Evolutionary conservation across 1,140 invertebrate species (phyloP).

Genomic region (Aradophagus sp.): DNA sequence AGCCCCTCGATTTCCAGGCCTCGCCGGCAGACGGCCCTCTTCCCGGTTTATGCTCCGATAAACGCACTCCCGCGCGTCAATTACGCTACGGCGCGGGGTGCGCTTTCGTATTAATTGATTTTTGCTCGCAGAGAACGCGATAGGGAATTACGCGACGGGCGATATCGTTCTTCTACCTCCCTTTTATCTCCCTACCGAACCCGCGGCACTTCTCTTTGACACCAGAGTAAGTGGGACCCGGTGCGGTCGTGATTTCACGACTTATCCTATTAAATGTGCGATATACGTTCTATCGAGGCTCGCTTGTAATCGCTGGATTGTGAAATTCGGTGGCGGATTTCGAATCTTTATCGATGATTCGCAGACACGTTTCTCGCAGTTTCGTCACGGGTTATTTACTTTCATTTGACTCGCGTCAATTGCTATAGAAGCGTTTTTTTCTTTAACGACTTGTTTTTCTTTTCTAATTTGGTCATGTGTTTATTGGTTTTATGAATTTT

Average conservation of each 20-base stretch:
- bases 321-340: slow-evolving; percentile 37
- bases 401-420: too few species aligned
- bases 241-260: slow-evolving; percentile 49
- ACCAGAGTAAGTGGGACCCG: slow-evolving; percentile 30
- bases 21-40: slow-evolving; percentile 52
- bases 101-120: slow-evolving; percentile 71
- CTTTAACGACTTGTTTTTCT: too few species aligned
- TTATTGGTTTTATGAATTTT: too few species aligned
- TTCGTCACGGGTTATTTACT: background rate
- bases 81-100: slow-evolving; percentile 66
- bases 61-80: slow-evolving; percentile 70
- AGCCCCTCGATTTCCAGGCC: slow-evolving; percentile 56
- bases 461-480: too few species aligned
- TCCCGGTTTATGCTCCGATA: slow-evolving; percentile 68
- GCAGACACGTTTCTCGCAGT: slow-evolving; percentile 15
- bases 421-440: too few species aligned
- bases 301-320: slow-evolving; percentile 44
- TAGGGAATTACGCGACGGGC: slow-evolving; percentile 53
- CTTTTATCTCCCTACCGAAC: too few species aligned
- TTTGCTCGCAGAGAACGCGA: slow-evolving; percentile 55
- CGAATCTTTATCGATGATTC: slow-evolving; percentile 24
- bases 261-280: slow-evolving; percentile 50
- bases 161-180: slow-evolving; percentile 28
- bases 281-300: slow-evolving; percentile 35
- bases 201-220: slow-evolving; percentile 24